These are phyloP conservation scores for Helicorthomorpha holstii DNA, from an alignment of 1,140 invertebrate genomes.

Conservation along the genomic window DNA sequence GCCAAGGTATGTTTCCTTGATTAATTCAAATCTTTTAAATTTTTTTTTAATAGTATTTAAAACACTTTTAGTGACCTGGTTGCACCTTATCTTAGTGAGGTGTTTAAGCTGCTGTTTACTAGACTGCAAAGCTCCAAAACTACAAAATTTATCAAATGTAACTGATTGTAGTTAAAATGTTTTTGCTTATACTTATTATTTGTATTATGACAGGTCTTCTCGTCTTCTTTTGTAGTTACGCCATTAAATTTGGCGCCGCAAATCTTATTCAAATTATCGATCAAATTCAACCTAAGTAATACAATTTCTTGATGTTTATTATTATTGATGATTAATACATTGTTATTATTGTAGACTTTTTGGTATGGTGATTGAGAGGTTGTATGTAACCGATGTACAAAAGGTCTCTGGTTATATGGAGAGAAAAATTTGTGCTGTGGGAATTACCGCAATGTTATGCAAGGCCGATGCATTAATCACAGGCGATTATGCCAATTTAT, in stretches of 20 bases:
- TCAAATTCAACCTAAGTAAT: conserved; percentile 63
- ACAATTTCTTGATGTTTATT: neutral
- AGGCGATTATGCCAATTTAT: conserved; percentile 44
- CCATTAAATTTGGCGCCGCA: conserved; percentile 53
- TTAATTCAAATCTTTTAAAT: conserved; percentile 6
- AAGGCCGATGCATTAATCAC: conserved; percentile 47
- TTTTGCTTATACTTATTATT: neutral
- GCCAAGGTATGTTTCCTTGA: conserved; percentile 39
- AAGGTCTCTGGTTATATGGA: conserved; percentile 67
- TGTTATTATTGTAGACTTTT: conserved; percentile 52
- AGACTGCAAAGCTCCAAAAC: conserved; percentile 81
- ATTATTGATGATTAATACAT: neutral
- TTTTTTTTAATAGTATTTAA: neutral
- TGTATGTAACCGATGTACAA: conserved; percentile 67
- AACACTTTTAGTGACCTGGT: conserved; percentile 32
- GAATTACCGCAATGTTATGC: conserved; percentile 65
- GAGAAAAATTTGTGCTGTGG: conserved; percentile 73
- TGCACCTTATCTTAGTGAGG: conserved; percentile 61
- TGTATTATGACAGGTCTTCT: conserved; percentile 36
- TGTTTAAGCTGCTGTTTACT: conserved; percentile 82
- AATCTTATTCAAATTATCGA: conserved; percentile 61
- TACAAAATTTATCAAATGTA: conserved; percentile 72
- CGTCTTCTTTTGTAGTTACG: conserved; percentile 74
- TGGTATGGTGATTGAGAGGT: conserved; percentile 76
- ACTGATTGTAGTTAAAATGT: conserved; percentile 6